These are phyloP conservation scores for Drosophila mettleri DNA, from an alignment of 2,888 invertebrate genomes.

Conservation along the genomic window DNA sequence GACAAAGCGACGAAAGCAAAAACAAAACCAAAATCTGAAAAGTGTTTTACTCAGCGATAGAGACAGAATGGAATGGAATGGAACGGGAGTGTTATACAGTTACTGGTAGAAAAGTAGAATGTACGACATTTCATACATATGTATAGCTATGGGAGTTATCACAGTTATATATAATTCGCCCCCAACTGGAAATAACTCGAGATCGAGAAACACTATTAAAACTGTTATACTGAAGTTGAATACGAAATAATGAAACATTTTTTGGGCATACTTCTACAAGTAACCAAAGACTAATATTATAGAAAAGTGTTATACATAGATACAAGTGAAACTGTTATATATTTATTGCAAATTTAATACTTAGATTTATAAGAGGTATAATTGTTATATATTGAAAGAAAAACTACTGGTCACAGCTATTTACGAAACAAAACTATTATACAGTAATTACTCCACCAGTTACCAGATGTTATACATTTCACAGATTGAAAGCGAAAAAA, in stretches of 20 bases:
- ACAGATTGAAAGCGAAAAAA: not conserved
- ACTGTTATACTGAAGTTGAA: conserved; percentile 16
- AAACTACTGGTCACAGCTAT: too few relatives aligned
- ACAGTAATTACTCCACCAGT: too few relatives aligned
- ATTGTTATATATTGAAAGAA: too few relatives aligned
- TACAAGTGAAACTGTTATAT: not conserved
- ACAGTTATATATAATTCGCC: not conserved
- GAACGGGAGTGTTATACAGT: not conserved
- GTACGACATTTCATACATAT: not conserved
- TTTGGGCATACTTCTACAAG: not conserved
- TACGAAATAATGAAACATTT: not conserved
- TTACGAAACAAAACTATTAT: not conserved
- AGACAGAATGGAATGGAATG: not conserved
- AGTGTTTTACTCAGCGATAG: not conserved
- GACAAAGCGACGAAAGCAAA: not conserved
- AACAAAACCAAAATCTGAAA: conserved; percentile 11
- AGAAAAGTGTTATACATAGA: not conserved
- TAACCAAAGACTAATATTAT: not conserved
- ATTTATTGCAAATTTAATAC: not conserved
- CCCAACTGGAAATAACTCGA: too few relatives aligned
- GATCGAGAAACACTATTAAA: not conserved
- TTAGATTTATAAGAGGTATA: too few relatives aligned
- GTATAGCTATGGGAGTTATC: too few relatives aligned
- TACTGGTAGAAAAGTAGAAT: not conserved
- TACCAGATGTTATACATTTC: not conserved